These are phyloP conservation scores for Rousettus leschenaultii DNA, from an alignment of 2,113 vertebrate genomes.

Conservation along the genomic window DNA sequence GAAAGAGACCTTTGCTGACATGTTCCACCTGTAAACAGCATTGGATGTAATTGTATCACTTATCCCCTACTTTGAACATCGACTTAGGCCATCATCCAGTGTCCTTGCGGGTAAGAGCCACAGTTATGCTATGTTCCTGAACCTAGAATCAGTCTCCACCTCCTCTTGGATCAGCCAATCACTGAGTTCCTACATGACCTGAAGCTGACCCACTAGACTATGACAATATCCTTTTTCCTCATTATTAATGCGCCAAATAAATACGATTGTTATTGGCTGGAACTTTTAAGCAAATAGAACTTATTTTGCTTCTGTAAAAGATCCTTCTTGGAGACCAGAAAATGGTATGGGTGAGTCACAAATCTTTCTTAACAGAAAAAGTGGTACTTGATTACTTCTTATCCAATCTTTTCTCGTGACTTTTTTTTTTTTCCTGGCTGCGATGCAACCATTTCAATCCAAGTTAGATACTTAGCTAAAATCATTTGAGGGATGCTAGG, in stretches of 20 bases:
- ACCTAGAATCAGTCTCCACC: neutral
- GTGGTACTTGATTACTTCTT: neutral
- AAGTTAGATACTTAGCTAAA: neutral
- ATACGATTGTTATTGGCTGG: neutral
- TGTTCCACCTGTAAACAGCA: neutral
- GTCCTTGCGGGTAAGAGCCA: neutral
- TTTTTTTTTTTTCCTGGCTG: neutral
- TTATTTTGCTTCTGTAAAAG: slow-evolving; percentile 6
- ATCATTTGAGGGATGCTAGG: neutral
- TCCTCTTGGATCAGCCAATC: neutral
- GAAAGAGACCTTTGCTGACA: neutral
- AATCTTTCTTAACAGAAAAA: neutral
- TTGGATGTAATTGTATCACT: neutral
- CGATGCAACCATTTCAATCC: neutral
- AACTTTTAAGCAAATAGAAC: neutral
- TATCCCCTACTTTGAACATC: neutral
- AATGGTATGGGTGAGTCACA: neutral
- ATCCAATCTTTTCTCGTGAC: neutral
- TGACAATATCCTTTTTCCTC: neutral
- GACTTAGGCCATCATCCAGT: neutral
- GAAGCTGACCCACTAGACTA: neutral
- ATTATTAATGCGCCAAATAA: neutral
- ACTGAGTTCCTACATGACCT: neutral
- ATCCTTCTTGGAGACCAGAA: neutral
- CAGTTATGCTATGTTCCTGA: neutral